phyloP scores from a whole-genome alignment of 2,888 invertebrate genomes.

The Drosophila leonis region DNA sequence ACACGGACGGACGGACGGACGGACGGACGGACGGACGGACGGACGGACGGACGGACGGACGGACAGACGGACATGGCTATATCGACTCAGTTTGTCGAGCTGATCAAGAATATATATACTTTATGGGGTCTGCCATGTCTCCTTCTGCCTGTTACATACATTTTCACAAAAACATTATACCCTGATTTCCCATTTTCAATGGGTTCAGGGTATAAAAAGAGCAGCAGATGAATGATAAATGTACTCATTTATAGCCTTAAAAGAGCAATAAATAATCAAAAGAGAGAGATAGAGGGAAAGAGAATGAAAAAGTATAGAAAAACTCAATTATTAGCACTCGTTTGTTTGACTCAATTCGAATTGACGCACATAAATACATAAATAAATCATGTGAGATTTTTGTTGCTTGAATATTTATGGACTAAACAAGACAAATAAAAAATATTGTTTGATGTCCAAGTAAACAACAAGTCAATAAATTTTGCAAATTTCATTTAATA shows the following conservation, averaged over 20 bases:
- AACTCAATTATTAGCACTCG: constrained; percentile 51
- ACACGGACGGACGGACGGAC: too few relatives aligned
- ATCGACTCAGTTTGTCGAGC: too few relatives aligned
- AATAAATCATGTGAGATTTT: constrained; percentile 36
- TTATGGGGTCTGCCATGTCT: too few relatives aligned
- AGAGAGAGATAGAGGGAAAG: constrained; percentile 6
- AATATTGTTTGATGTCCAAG: background rate
- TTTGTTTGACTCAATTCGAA: constrained; percentile 31
- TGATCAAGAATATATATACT: too few relatives aligned
- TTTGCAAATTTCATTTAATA: background rate
- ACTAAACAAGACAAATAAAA: background rate
- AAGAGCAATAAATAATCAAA: constrained; percentile 49
- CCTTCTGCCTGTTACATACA: too few relatives aligned
- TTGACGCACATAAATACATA: constrained; percentile 40
- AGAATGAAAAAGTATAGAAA: constrained; percentile 11
- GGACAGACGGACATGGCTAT: too few relatives aligned
- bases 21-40: too few relatives aligned
- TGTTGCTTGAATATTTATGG: constrained; percentile 18
- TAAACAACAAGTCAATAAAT: constrained; percentile 1
- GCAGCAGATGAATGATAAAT: constrained; percentile 52
- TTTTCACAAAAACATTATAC: too few relatives aligned
- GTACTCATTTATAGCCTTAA: constrained; percentile 26
- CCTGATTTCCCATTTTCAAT: too few relatives aligned
- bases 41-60: too few relatives aligned
- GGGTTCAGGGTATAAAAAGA: too few relatives aligned